A percentile compares a stretch with the other conserved stretches of the same genome.
phyloP scores from a whole-genome alignment of 2,113 vertebrate genomes.

The Nerophis lumbriciformis region DNA sequence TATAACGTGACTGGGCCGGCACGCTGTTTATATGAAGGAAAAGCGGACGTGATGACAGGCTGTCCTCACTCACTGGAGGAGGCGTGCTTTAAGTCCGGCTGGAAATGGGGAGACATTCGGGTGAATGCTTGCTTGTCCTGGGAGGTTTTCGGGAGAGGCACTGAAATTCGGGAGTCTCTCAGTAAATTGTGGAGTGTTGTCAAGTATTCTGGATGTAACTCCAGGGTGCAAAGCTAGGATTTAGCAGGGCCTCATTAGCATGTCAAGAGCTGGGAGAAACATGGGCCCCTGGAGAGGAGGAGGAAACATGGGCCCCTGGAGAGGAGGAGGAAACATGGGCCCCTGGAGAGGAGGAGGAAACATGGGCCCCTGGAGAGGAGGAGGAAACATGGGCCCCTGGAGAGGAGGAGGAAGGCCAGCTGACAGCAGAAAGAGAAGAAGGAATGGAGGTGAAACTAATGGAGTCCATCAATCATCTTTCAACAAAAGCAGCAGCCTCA shows the following conservation, averaged over 20 bases:
- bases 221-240: constrained; percentile 58
- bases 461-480: constrained; percentile 98
- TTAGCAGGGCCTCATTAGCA: constrained; percentile 71
- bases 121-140: too few species aligned
- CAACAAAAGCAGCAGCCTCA: constrained; percentile 94
- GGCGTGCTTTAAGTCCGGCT: too few species aligned
- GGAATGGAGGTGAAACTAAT: constrained; percentile 67
- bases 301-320: constrained; percentile 67
- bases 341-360: constrained; percentile 69
- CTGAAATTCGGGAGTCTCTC: too few species aligned
- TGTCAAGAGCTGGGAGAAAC: constrained; percentile 72
- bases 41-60: too few species aligned
- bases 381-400: constrained; percentile 70
- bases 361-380: constrained; percentile 68
- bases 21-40: too few species aligned
- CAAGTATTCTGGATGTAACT: constrained; percentile 52
- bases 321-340: constrained; percentile 65
- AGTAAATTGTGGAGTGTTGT: too few species aligned
- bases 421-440: constrained; percentile 18
- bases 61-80: too few species aligned
- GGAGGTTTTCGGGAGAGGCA: too few species aligned
- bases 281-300: constrained; percentile 65
- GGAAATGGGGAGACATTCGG: too few species aligned
- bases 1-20: too few species aligned
- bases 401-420: constrained; percentile 45